Evolutionary conservation across 2,113 vertebrate genomes (phyloP), one percentile per base, ranked within the genome.

Genomic region (Hippocampus comes): DNA sequence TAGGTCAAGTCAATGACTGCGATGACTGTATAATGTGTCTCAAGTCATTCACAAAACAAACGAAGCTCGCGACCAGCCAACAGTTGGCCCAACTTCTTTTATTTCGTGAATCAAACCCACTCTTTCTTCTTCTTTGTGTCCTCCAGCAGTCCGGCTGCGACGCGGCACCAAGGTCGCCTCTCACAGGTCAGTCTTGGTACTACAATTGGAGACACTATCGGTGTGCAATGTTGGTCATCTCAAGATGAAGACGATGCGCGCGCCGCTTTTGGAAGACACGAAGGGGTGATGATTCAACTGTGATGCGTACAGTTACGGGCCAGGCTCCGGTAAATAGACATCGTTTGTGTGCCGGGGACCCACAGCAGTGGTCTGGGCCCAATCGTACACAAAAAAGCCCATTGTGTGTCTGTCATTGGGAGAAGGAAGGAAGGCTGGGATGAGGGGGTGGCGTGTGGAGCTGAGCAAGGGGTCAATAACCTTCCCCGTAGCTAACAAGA

Each of bases 381-480:
- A 86, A 82, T 86, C 87, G 67, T 76, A 79, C 73, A 87, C 86
- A 89, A 84, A 88, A 69, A 46, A 85, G 85, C 70, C 82, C 65
- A 86, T 89, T 91, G 89, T 91, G 82, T 57, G 2, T 56, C 43
- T 48, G 76, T 70, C 73, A 82, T 82, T 82, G 79, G 78, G 64
- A 59, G 56, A 75, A 75, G 74, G 74, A 74, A 68, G 60, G 67
- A 65, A 72, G 66, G 69, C 71, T 69, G 57, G 51, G 78, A 76
- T 68, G 71, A 38, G 67, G 75, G 72, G 78, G 70, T 65, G 75
- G 71, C 70, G 71, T 80, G 78, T 63, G 68, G 73, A 80, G 70
- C 70, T 34, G 74, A 74, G 76, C 72, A 81, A 75, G 76, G 64
- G 84, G 82, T 82, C 74, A 67, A 72, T 68, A 84, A 84, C 90